phyloP scores from a whole-genome alignment of 2,113 vertebrate genomes.

The Prietella phreatophila region DNA sequence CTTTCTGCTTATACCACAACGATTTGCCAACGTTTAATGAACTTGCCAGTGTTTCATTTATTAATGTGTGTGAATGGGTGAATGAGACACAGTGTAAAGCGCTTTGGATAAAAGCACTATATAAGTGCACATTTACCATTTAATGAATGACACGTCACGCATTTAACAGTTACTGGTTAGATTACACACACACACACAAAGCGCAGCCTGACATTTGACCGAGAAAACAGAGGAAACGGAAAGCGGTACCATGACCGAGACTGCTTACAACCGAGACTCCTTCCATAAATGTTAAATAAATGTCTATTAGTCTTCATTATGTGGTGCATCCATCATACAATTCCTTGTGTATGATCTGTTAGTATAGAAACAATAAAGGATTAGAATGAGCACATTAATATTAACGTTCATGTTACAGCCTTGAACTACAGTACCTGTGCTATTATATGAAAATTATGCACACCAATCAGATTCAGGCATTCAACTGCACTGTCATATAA shows the following conservation, averaged over 20 bases:
- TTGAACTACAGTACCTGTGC: not conserved
- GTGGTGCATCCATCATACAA: not conserved
- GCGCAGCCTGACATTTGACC: not conserved
- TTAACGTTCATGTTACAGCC: not conserved
- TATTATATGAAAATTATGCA: not conserved
- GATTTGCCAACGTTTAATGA: not conserved
- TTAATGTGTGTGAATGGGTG: too few relatives aligned
- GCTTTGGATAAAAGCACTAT: too few relatives aligned
- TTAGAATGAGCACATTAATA: not conserved
- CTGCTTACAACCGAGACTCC: not conserved
- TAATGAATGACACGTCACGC: not conserved
- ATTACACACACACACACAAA: conserved; percentile 8
- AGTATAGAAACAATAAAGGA: not conserved
- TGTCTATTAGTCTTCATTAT: not conserved
- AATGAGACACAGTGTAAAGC: too few relatives aligned
- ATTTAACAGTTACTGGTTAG: not conserved
- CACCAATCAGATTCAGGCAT: not conserved
- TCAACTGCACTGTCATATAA: not conserved
- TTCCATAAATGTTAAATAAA: not conserved
- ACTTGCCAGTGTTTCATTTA: not conserved
- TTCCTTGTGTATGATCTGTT: not conserved
- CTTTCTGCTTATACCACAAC: not conserved
- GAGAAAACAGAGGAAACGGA: not conserved
- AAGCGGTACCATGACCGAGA: not conserved
- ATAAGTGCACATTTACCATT: too few relatives aligned